These are phyloP conservation scores for Ceratoteleas bidentatus DNA, from an alignment of 1,140 invertebrate genomes.

Conservation along the genomic window DNA sequence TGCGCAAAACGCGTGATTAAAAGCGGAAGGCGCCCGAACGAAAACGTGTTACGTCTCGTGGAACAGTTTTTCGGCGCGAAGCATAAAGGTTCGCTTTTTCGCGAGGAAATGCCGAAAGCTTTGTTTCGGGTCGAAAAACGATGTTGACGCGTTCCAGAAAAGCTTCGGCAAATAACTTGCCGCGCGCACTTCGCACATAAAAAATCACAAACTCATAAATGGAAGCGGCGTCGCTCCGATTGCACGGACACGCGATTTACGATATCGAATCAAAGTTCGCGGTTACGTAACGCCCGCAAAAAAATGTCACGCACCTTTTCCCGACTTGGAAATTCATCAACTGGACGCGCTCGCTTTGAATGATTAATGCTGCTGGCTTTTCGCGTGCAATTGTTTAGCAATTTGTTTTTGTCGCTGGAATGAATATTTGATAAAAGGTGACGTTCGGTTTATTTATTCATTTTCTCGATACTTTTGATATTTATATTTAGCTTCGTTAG, in stretches of 20 bases:
- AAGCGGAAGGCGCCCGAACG: not conserved
- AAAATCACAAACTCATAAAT: slow-evolving; percentile 43
- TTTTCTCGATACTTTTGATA: no score
- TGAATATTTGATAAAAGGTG: not conserved
- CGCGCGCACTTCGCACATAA: slow-evolving; percentile 16
- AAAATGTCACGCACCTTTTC: slow-evolving; percentile 15
- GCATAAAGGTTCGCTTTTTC: slow-evolving; percentile 22
- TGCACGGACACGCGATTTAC: slow-evolving; percentile 39
- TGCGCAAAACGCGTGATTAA: no score
- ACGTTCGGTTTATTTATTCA: not conserved
- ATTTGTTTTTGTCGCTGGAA: not conserved
- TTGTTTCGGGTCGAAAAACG: slow-evolving; percentile 24
- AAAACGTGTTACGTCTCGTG: not conserved
- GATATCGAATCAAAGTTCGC: slow-evolving; percentile 47
- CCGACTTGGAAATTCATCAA: slow-evolving; percentile 23
- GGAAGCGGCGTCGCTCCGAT: slow-evolving; percentile 23
- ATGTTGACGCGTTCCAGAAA: slow-evolving; percentile 33
- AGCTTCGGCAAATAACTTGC: slow-evolving; percentile 37
- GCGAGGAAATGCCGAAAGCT: slow-evolving; percentile 31
- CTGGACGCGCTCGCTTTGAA: slow-evolving; percentile 24
- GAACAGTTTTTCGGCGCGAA: slow-evolving; percentile 14
- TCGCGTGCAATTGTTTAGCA: not conserved
- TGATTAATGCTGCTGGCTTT: slow-evolving; percentile 15
- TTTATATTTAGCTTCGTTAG: no score
- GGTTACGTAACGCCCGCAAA: slow-evolving; percentile 17